phyloP scores from a whole-genome alignment of 2,113 vertebrate genomes.

The Propithecus coquereli region DNA sequence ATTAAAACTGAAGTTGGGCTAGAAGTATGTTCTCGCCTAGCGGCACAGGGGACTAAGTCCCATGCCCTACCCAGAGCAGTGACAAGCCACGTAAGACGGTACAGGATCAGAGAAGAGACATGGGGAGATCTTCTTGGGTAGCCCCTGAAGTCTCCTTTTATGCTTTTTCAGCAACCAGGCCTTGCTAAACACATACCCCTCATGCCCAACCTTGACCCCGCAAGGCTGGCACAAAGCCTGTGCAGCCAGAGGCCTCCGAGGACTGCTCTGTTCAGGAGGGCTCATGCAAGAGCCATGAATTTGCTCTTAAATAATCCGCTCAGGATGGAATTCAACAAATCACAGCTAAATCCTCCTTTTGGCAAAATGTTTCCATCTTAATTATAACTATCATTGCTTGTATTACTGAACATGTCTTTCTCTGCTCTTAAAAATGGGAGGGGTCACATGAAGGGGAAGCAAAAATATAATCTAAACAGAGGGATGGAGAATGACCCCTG shows the following conservation, averaged over 20 bases:
- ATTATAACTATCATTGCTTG: slow-evolving; percentile 51
- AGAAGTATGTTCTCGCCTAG: background rate
- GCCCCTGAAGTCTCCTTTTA: background rate
- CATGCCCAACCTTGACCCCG: too few relatives aligned
- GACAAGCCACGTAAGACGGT: background rate
- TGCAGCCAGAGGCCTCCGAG: background rate
- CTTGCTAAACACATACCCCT: background rate
- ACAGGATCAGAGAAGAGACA: background rate
- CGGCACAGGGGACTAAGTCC: too few relatives aligned
- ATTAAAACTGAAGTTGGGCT: background rate
- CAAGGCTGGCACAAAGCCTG: background rate
- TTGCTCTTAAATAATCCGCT: slow-evolving; percentile 51
- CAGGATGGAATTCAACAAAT: slow-evolving; percentile 54
- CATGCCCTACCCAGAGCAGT: background rate
- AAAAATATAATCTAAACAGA: slow-evolving; percentile 76
- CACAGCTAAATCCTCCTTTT: slow-evolving; percentile 53
- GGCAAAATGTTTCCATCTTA: slow-evolving; percentile 39
- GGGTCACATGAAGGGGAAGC: background rate
- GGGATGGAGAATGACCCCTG: slow-evolving; percentile 72
- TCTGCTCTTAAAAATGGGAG: slow-evolving; percentile 30
- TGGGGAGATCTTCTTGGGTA: background rate
- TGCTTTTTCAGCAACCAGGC: background rate
- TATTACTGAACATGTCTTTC: slow-evolving; percentile 44
- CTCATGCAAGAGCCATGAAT: background rate
- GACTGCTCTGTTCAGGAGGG: background rate